Conservation (phyloP, 1,140 invertebrate genomes). For the Samia ricini region DNA sequence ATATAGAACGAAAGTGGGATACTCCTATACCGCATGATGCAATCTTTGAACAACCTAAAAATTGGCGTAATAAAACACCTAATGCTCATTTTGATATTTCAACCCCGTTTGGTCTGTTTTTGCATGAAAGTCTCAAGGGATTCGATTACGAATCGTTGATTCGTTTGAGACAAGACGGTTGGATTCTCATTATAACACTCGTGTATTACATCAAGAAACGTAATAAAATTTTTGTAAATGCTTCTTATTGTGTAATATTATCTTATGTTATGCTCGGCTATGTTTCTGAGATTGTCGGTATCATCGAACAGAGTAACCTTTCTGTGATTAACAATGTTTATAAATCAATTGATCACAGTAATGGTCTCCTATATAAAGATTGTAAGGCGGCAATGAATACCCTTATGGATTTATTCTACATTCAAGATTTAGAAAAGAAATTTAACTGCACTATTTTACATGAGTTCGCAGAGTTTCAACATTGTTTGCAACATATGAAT, state of each 20-base stretch:
- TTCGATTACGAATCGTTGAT: conserved; percentile 17
- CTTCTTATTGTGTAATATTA: conserved; percentile 27
- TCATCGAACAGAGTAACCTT: conserved; percentile 15
- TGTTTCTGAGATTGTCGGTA: conserved; percentile 20
- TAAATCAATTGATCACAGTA: conserved; percentile 2
- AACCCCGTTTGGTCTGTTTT: conserved; percentile 23
- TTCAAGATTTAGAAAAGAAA: background rate
- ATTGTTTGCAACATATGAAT: conserved; percentile 41
- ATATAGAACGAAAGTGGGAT: conserved; percentile 4
- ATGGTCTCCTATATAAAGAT: background rate
- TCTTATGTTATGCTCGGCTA: conserved; percentile 33
- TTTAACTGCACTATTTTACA: conserved; percentile 26
- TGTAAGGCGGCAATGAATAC: background rate
- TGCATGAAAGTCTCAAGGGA: conserved; percentile 17
- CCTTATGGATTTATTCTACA: background rate
- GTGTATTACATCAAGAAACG: conserved; percentile 24
- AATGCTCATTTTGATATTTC: background rate
- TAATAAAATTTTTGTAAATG: conserved; percentile 17
- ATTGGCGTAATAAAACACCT: background rate
- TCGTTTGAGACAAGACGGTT: conserved; percentile 15
- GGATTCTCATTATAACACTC: conserved; percentile 28
- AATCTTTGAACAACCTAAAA: background rate
- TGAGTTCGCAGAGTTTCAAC: conserved; percentile 32
- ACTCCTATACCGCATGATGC: background rate
- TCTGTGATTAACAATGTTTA: conserved; percentile 14